These are phyloP conservation scores for Characodon lateralis DNA, from an alignment of 2,797 vertebrate species.

Conservation along the genomic window DNA sequence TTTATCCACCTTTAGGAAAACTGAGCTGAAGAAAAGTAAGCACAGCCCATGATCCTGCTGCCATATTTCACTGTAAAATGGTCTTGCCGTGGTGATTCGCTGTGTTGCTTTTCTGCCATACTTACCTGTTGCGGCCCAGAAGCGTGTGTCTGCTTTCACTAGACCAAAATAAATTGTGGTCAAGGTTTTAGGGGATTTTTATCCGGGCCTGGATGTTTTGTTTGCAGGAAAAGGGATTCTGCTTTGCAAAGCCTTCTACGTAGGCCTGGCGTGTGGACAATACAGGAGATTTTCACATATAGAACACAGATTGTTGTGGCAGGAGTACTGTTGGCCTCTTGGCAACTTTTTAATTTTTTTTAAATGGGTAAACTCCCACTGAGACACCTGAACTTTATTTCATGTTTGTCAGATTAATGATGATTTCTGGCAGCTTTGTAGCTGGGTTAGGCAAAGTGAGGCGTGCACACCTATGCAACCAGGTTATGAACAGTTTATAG, in stretches of 20 bases:
- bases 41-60: not conserved
- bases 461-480: not conserved
- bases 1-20: not conserved
- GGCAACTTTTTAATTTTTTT: not conserved
- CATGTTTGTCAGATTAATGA: not conserved
- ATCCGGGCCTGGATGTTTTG: not conserved
- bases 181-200: not conserved
- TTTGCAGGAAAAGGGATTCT: not conserved
- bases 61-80: not conserved
- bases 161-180: not conserved
- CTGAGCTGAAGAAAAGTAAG: not conserved
- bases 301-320: not conserved
- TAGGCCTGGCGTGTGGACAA: not conserved
- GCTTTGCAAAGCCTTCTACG: not conserved
- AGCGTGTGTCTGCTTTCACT: not conserved
- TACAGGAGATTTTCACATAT: not conserved
- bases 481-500: not conserved
- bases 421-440: not conserved
- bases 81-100: not conserved
- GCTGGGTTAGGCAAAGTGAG: too few species aligned
- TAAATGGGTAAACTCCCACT: not conserved
- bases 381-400: not conserved
- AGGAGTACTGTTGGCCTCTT: not conserved
- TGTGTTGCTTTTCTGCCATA: not conserved
- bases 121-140: not conserved